phyloP scores from a whole-genome alignment of 1,140 invertebrate species.

The Tetramorium parvispinum region DNA sequence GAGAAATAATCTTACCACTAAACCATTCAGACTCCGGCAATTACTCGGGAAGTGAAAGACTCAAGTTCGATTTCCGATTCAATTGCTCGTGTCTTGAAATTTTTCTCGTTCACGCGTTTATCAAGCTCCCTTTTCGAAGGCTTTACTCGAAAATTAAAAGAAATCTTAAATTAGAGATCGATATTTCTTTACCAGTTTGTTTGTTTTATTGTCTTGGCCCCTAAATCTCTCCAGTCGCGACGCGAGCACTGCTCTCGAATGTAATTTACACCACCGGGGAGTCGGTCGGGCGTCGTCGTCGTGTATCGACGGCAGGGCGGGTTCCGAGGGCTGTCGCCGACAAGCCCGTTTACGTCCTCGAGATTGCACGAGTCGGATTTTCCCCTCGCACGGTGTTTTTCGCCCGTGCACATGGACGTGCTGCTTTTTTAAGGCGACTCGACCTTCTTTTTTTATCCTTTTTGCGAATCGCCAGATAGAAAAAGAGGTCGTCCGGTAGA shows the following conservation, averaged over 20 bases:
- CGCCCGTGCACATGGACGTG: background rate
- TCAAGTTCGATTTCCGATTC: slow-evolving; percentile 19
- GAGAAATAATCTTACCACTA: background rate
- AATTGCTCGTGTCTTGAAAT: background rate
- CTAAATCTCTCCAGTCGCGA: slow-evolving; percentile 26
- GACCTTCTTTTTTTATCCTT: background rate
- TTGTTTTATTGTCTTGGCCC: slow-evolving; percentile 51
- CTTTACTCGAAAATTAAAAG: background rate
- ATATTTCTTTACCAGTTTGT: background rate
- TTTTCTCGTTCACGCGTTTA: background rate
- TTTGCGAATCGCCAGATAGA: slow-evolving; percentile 27
- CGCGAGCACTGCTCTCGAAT: slow-evolving; percentile 52
- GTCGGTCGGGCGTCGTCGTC: slow-evolving; percentile 5
- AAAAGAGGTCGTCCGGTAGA: slow-evolving; percentile 55
- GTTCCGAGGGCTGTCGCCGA: slow-evolving; percentile 24
- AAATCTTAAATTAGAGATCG: background rate
- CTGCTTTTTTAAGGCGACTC: slow-evolving; percentile 33
- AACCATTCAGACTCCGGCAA: background rate
- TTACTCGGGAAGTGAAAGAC: background rate
- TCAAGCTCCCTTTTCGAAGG: background rate
- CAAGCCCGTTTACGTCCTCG: slow-evolving; percentile 44
- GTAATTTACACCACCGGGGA: slow-evolving; percentile 65
- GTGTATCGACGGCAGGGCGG: background rate
- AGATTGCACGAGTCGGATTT: slow-evolving; percentile 63
- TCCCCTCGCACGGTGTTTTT: slow-evolving; percentile 58